Percentiles rank a stretch among this genome's conserved stretches.
These are phyloP conservation scores for Hystrix brachyura DNA, from an alignment of 2,113 vertebrate genomes.

Conservation along the genomic window DNA sequence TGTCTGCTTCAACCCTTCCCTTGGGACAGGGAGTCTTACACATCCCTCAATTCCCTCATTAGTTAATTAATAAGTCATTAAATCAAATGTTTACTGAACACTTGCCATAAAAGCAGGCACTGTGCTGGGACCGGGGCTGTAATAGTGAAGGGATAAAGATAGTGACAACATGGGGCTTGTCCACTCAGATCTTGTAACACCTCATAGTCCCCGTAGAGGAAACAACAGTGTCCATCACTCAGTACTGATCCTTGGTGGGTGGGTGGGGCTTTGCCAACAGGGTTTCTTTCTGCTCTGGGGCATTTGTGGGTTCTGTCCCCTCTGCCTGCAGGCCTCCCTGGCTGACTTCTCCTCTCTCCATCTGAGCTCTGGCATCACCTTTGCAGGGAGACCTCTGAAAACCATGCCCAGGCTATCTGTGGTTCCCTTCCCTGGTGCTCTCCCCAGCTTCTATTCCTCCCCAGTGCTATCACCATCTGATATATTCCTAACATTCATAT, in stretches of 20 bases:
- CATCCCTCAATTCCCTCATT: background rate
- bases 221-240: background rate
- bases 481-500: accelerated
- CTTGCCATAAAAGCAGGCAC: background rate
- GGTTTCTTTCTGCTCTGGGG: background rate
- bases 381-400: background rate
- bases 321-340: too few relatives aligned
- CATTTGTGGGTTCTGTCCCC: too few relatives aligned
- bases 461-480: accelerated
- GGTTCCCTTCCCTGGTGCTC: background rate
- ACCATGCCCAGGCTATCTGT: too few relatives aligned
- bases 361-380: background rate
- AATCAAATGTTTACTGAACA: background rate
- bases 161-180: background rate
- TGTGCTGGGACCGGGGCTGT: background rate
- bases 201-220: too few relatives aligned
- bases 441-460: background rate
- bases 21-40: background rate
- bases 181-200: background rate
- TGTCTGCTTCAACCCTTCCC: background rate
- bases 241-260: too few relatives aligned
- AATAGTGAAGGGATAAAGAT: accelerated
- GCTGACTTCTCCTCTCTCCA: background rate
- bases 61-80: background rate
- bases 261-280: background rate